A percentile compares a stretch with the other conserved stretches of the same genome.
phyloP scores from a whole-genome alignment of 2,888 invertebrate species.

The Cybosia mesomella region DNA sequence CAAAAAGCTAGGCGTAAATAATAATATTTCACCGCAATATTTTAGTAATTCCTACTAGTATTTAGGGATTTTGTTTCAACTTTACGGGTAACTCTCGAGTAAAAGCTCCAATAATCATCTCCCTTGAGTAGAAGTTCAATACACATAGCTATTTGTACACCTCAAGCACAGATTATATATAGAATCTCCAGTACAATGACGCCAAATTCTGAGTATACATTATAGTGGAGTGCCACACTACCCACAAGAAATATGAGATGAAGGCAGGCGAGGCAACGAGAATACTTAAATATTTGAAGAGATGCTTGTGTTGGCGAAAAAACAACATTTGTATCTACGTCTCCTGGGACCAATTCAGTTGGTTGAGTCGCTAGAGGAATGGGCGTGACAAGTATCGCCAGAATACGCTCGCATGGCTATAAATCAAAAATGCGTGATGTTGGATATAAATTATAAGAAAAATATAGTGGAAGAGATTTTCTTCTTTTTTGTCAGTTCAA shows the following conservation, averaged over 20 bases:
- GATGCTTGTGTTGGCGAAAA: constrained; percentile 39
- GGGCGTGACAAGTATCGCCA: constrained; percentile 39
- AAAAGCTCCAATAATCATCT: background rate
- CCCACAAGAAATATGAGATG: constrained; percentile 36
- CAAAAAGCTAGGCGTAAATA: too few relatives aligned
- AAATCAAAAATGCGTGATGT: constrained; percentile 43
- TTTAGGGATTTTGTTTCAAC: too few relatives aligned
- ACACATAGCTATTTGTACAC: too few relatives aligned
- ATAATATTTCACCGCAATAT: too few relatives aligned
- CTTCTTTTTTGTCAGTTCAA: constrained; percentile 17
- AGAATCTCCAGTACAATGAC: background rate
- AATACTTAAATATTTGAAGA: constrained; percentile 43
- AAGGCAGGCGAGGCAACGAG: constrained; percentile 20
- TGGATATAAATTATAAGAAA: constrained; percentile 20
- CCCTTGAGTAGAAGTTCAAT: too few relatives aligned
- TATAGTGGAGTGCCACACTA: constrained; percentile 16
- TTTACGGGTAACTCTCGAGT: background rate
- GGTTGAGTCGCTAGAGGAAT: constrained; percentile 22
- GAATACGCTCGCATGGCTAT: constrained; percentile 23
- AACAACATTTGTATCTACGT: constrained; percentile 41
- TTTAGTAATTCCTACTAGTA: too few relatives aligned
- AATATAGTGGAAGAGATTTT: constrained; percentile 32
- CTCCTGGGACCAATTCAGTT: constrained; percentile 36
- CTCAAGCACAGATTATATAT: background rate
- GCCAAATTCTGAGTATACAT: constrained; percentile 17